A percentile compares a stretch with the other conserved stretches of the same genome.
Conservation (phyloP, 2,797 vertebrate genomes). For the Hybognathus amarus region DNA sequence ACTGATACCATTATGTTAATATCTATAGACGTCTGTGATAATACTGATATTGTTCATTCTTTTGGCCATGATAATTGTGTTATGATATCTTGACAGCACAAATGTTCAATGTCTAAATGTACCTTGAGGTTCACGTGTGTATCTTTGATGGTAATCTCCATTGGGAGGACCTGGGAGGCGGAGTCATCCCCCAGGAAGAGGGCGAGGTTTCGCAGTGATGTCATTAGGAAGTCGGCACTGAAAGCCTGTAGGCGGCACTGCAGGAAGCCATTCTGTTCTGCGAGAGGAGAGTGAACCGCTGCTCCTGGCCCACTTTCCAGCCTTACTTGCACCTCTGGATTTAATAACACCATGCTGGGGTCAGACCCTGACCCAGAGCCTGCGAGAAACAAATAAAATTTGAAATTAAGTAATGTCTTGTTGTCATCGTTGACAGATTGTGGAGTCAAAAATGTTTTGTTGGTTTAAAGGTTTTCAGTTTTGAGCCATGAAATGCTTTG, state of each 20-base stretch:
- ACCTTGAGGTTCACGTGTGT: conserved; percentile 90
- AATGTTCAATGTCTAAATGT: conserved; percentile 29
- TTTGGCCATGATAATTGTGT: background rate
- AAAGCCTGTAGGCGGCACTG: conserved; percentile 90
- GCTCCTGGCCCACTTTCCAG: conserved; percentile 91
- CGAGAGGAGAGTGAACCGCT: conserved; percentile 85
- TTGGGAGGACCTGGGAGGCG: conserved; percentile 89
- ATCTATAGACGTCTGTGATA: background rate
- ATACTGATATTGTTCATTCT: no score
- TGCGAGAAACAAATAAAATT: conserved; percentile 19
- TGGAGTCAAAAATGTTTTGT: background rate
- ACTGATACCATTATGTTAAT: background rate
- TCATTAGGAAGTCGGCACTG: conserved; percentile 88
- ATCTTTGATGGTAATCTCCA: conserved; percentile 93
- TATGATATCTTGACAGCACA: background rate
- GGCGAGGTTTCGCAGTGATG: conserved; percentile 90
- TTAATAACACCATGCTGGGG: conserved; percentile 66
- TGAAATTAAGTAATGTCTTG: background rate
- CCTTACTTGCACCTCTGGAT: conserved; percentile 86
- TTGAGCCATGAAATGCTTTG: background rate
- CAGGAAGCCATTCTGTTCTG: conserved; percentile 93
- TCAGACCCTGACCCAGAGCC: conserved; percentile 43
- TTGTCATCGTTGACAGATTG: background rate
- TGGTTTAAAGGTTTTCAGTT: background rate
- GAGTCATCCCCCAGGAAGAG: conserved; percentile 93